A percentile compares a stretch with the other conserved stretches of the same genome.
Conservation (phyloP, 2,113 vertebrate genomes). For the Dicrurus megarhynchus region DNA sequence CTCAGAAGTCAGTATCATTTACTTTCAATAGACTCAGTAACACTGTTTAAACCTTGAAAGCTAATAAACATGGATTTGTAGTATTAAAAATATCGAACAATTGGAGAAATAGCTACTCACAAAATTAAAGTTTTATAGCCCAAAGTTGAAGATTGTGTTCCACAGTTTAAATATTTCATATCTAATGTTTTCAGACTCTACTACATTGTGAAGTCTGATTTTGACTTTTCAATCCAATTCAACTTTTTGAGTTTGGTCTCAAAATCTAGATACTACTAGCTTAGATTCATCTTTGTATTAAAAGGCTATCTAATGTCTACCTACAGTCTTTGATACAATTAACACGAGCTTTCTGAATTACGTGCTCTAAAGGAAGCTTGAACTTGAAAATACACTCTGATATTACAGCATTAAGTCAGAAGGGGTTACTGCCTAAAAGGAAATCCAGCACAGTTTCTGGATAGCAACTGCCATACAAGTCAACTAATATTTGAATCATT, state of each 20-base stretch:
- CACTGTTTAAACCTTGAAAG: constrained; percentile 78
- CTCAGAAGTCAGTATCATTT: constrained; percentile 73
- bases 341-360: background rate
- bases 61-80: constrained; percentile 84
- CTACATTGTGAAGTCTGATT: constrained; percentile 60
- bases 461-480: background rate
- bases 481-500: background rate
- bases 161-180: constrained; percentile 80
- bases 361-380: background rate
- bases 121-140: constrained; percentile 83
- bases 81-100: constrained; percentile 82
- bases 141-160: constrained; percentile 70
- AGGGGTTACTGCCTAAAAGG: background rate
- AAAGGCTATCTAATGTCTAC: background rate
- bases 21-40: constrained; percentile 77
- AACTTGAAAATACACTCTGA: background rate
- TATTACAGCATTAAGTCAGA: background rate
- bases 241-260: constrained; percentile 45
- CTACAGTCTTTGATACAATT: background rate
- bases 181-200: constrained; percentile 73
- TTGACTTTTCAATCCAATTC: constrained; percentile 70
- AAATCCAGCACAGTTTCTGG: background rate
- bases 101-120: constrained; percentile 68
- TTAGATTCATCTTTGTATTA: background rate
- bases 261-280: constrained; percentile 50